phyloP scores from a whole-genome alignment of 2,113 vertebrate genomes.

The Muntiacus muntjak region DNA sequence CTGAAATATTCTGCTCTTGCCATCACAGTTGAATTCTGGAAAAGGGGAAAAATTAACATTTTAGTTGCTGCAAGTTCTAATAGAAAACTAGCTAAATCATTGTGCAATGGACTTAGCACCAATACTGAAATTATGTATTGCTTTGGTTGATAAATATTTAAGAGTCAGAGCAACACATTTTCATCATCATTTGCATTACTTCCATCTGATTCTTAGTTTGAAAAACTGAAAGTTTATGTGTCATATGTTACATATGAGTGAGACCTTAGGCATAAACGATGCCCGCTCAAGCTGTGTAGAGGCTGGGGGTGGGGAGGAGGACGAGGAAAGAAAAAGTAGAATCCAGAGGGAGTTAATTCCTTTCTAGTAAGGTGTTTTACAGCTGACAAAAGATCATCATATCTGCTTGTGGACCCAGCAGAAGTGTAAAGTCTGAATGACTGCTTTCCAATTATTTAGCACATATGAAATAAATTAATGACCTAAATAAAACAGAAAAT shows the following conservation, averaged over 20 bases:
- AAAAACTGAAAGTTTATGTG: slow-evolving; percentile 76
- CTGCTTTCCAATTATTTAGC: slow-evolving; percentile 23
- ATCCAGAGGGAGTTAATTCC: slow-evolving; percentile 13
- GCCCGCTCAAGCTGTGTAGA: slow-evolving; percentile 71
- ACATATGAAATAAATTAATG: slow-evolving; percentile 13
- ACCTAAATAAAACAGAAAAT: slow-evolving; percentile 36
- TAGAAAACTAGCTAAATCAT: slow-evolving; percentile 75
- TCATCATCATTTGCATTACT: slow-evolving; percentile 77
- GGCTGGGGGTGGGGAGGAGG: slow-evolving; percentile 28
- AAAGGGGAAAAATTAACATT: slow-evolving; percentile 82
- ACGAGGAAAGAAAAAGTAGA: slow-evolving; percentile 22
- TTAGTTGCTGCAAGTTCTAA: slow-evolving; percentile 79
- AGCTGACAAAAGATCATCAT: slow-evolving; percentile 48
- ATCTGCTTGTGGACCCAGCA: background rate
- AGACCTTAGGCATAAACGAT: slow-evolving; percentile 76
- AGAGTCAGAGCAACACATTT: slow-evolving; percentile 78
- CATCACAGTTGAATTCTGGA: slow-evolving; percentile 96
- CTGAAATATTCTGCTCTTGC: slow-evolving; percentile 94
- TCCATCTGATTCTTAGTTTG: slow-evolving; percentile 76
- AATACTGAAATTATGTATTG: slow-evolving; percentile 74
- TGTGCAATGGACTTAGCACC: slow-evolving; percentile 74
- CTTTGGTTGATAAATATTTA: slow-evolving; percentile 78
- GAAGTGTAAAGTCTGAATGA: slow-evolving; percentile 19
- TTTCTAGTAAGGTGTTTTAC: slow-evolving; percentile 29
- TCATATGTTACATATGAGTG: slow-evolving; percentile 77